A percentile compares a stretch with the other conserved stretches of the same genome.
Conservation (phyloP, 2,797 vertebrate species). For the Numenius phaeopus region DNA sequence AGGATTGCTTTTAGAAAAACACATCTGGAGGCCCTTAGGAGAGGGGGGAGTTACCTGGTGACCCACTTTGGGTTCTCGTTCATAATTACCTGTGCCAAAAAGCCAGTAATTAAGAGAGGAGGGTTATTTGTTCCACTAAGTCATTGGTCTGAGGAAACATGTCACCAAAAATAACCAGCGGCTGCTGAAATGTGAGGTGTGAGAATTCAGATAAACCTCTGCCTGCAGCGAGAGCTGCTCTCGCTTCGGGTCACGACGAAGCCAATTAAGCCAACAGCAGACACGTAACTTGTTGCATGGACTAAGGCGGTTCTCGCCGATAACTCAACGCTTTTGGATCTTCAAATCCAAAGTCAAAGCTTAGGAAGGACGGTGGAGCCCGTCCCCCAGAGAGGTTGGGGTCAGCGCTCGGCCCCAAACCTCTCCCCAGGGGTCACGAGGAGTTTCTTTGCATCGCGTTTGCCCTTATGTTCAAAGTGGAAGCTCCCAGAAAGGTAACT, state of each 20-base stretch:
- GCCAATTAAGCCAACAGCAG: background rate
- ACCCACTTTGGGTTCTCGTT: background rate
- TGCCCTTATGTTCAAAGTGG: background rate
- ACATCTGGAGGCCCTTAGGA: background rate
- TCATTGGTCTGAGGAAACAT: background rate
- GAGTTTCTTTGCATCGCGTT: too few relatives aligned
- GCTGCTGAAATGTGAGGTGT: background rate
- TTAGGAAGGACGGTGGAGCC: background rate
- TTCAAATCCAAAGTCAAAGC: background rate
- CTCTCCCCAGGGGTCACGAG: background rate
- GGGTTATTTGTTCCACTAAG: background rate
- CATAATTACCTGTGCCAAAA: background rate
- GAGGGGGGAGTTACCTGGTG: background rate
- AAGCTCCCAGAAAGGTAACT: background rate
- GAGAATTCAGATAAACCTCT: rapidly evolving
- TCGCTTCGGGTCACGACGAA: background rate
- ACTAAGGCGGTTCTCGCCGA: background rate
- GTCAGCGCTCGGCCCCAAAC: background rate
- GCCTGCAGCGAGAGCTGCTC: background rate
- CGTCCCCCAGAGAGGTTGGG: background rate
- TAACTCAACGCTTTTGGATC: too few relatives aligned
- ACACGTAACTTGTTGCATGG: background rate
- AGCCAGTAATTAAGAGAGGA: background rate
- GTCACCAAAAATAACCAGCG: background rate
- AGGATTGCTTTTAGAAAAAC: background rate